These are phyloP conservation scores for Melolontha melolontha DNA, from an alignment of 2,888 invertebrate genomes.

Conservation along the genomic window DNA sequence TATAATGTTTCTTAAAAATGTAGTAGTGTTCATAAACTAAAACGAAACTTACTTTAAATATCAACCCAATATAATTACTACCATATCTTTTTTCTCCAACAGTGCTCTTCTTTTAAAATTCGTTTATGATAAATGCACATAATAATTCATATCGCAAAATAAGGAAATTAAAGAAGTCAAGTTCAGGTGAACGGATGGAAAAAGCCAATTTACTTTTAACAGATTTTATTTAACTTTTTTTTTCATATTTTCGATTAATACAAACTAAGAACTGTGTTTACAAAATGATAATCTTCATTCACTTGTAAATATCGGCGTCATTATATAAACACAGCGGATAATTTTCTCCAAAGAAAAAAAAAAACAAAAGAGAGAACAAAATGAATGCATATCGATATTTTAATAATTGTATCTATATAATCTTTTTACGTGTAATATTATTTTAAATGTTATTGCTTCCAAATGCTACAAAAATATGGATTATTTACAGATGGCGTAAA, in stretches of 20 bases:
- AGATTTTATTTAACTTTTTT: conserved; percentile 26
- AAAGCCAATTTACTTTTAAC: conserved; percentile 36
- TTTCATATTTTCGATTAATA: conserved; percentile 27
- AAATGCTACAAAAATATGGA: conserved; percentile 44
- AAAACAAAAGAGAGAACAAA: background rate
- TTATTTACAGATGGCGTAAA: conserved; percentile 44
- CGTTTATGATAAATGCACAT: conserved; percentile 37
- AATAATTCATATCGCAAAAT: conserved; percentile 33
- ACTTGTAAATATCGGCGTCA: background rate
- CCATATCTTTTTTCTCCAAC: conserved; percentile 8
- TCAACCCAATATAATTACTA: conserved; percentile 14
- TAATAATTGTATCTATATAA: conserved; percentile 6
- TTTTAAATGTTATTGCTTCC: conserved; percentile 41
- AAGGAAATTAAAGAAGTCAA: background rate
- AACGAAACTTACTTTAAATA: too few relatives aligned
- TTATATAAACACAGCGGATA: conserved; percentile 19
- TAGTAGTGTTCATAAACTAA: too few relatives aligned
- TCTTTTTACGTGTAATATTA: conserved; percentile 1
- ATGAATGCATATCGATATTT: conserved; percentile 11
- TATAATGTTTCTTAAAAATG: too few relatives aligned
- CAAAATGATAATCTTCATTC: background rate
- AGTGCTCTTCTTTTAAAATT: background rate
- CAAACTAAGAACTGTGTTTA: conserved; percentile 30
- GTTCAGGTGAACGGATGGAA: conserved; percentile 19
- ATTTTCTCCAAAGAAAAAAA: conserved; percentile 8